Conservation (phyloP, 2,888 invertebrate genomes). For the Teinopalpus imperialis region DNA sequence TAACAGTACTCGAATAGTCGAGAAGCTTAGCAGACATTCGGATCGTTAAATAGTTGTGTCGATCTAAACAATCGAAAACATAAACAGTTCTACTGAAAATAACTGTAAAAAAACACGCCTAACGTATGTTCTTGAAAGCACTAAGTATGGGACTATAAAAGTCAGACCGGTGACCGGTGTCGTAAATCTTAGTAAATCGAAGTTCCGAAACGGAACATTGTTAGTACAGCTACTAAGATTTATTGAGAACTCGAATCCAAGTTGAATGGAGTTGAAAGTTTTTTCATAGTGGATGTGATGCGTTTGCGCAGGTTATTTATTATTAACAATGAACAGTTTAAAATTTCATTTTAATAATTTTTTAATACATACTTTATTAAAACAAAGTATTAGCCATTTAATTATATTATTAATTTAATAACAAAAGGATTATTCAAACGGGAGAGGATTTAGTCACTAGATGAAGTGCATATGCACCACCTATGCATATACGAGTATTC, state of each 20-base stretch:
- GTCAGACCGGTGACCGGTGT: constrained; percentile 43
- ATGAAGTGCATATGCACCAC: too few relatives aligned
- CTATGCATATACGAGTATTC: too few relatives aligned
- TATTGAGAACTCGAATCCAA: constrained; percentile 21
- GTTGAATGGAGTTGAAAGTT: constrained; percentile 1
- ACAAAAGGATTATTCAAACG: too few relatives aligned
- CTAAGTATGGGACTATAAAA: constrained; percentile 47
- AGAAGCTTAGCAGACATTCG: constrained; percentile 28
- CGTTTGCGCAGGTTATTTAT: background rate
- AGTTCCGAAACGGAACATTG: constrained; percentile 28
- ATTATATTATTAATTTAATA: too few relatives aligned
- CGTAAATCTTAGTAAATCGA: constrained; percentile 45
- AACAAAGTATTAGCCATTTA: too few relatives aligned
- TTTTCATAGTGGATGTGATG: background rate
- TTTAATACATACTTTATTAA: too few relatives aligned
- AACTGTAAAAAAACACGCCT: constrained; percentile 33
- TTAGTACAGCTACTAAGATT: constrained; percentile 27
- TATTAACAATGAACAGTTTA: background rate
- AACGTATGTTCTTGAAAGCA: constrained; percentile 39
- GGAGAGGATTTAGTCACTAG: too few relatives aligned
- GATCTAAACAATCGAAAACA: constrained; percentile 35
- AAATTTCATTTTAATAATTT: too few relatives aligned
- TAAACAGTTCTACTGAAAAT: constrained; percentile 34
- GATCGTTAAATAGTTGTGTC: constrained; percentile 22
- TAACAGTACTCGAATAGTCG: background rate